phyloP scores from a whole-genome alignment of 2,888 invertebrate genomes.

The Idaea dimidiata region DNA sequence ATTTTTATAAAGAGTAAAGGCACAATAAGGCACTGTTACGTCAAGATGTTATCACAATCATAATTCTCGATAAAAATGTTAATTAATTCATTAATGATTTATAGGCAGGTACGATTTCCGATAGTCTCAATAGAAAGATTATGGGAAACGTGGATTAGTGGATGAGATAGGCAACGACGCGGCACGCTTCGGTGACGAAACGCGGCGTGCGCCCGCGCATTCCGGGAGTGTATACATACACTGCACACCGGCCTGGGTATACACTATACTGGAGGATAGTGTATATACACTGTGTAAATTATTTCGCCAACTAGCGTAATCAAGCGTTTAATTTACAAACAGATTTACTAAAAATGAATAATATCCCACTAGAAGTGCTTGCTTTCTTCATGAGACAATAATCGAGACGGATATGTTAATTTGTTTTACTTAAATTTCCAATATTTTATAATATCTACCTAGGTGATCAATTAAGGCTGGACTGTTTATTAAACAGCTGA shows the following conservation, averaged over 20 bases:
- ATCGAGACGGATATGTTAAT: too few relatives aligned
- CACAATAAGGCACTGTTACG: slow-evolving; percentile 78
- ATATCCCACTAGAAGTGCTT: too few relatives aligned
- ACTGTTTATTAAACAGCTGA: too few relatives aligned
- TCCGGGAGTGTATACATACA: background rate
- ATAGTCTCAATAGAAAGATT: slow-evolving; percentile 67
- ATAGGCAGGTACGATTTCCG: slow-evolving; percentile 54
- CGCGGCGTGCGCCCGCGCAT: slow-evolving; percentile 52
- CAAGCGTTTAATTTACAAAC: slow-evolving; percentile 11
- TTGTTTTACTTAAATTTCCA: too few relatives aligned
- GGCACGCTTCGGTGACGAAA: slow-evolving; percentile 65
- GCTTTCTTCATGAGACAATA: too few relatives aligned
- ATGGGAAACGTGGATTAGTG: slow-evolving; percentile 54
- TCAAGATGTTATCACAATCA: slow-evolving; percentile 78
- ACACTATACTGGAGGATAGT: too few relatives aligned
- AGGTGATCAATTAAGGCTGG: too few relatives aligned
- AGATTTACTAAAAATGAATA: too few relatives aligned
- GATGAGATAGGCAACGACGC: slow-evolving; percentile 53
- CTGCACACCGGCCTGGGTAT: background rate
- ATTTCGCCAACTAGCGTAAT: too few relatives aligned
- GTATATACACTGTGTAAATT: too few relatives aligned
- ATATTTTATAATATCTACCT: too few relatives aligned
- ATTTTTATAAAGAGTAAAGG: slow-evolving; percentile 63
- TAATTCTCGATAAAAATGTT: slow-evolving; percentile 56
- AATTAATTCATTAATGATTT: slow-evolving; percentile 29